Evolutionary conservation across 2,113 vertebrate genomes (phyloP).

Genomic region (Spilogale gracilis): DNA sequence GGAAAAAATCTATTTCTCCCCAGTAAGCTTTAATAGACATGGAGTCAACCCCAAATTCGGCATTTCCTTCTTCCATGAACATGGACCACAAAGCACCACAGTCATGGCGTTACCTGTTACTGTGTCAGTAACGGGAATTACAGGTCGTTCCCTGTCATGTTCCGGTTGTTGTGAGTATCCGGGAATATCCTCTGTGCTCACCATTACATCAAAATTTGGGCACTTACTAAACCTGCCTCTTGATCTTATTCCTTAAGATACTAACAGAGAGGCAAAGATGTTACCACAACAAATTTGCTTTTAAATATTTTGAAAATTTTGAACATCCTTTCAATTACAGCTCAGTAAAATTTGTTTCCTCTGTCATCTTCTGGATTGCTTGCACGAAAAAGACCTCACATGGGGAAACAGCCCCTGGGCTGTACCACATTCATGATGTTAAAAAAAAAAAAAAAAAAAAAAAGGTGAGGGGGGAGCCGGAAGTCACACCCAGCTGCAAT

Average conservation of each 20-base stretch:
- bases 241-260: background rate
- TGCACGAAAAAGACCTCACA: background rate
- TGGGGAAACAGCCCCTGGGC: background rate
- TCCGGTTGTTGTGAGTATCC: background rate
- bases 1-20: background rate
- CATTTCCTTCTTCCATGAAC: background rate
- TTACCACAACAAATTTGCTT: background rate
- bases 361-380: background rate
- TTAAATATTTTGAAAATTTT: background rate
- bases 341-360: background rate
- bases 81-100: background rate
- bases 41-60: background rate
- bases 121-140: background rate
- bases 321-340: background rate
- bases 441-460: background rate
- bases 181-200: background rate
- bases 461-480: background rate
- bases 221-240: background rate
- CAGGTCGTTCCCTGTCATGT: background rate
- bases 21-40: background rate
- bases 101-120: background rate
- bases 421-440: background rate
- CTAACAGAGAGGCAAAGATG: background rate
- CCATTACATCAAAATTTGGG: background rate
- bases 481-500: background rate